A percentile compares a stretch with the other conserved stretches of the same genome.
These are phyloP conservation scores for Campylomormyrus numenius DNA, from an alignment of 2,113 vertebrate species.

Conservation along the genomic window DNA sequence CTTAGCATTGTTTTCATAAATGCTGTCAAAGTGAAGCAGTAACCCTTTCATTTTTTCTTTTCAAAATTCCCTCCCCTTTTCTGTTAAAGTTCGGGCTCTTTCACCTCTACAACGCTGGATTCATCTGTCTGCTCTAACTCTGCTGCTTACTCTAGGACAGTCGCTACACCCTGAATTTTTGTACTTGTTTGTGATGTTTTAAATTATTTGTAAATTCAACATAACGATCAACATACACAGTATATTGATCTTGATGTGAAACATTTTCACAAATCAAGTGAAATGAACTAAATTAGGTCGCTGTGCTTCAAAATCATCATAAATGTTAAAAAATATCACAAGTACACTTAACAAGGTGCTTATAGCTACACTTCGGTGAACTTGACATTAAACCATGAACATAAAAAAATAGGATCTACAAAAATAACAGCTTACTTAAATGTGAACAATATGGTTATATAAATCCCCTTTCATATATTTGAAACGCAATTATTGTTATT, in stretches of 20 bases:
- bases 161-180: background rate
- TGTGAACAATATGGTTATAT: background rate
- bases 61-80: constrained; percentile 27
- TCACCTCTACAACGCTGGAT: background rate
- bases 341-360: too few relatives aligned
- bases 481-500: background rate
- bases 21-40: constrained; percentile 18
- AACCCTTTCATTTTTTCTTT: constrained; percentile 12
- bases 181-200: background rate
- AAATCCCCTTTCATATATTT: background rate
- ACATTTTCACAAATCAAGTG: too few relatives aligned
- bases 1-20: constrained; percentile 28
- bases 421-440: too few relatives aligned
- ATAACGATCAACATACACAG: too few relatives aligned
- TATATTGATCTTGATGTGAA: too few relatives aligned
- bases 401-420: background rate
- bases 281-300: too few relatives aligned
- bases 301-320: too few relatives aligned
- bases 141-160: background rate
- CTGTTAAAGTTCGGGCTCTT: constrained; percentile 24
- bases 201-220: too few relatives aligned
- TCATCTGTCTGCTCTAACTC: background rate
- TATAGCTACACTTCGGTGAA: too few relatives aligned
- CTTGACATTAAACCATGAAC: too few relatives aligned
- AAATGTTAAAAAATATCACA: too few relatives aligned